A percentile compares a stretch with the other conserved stretches of the same genome.
Conservation (phyloP, 2,888 invertebrate species). For the Lysandra bellargus region DNA sequence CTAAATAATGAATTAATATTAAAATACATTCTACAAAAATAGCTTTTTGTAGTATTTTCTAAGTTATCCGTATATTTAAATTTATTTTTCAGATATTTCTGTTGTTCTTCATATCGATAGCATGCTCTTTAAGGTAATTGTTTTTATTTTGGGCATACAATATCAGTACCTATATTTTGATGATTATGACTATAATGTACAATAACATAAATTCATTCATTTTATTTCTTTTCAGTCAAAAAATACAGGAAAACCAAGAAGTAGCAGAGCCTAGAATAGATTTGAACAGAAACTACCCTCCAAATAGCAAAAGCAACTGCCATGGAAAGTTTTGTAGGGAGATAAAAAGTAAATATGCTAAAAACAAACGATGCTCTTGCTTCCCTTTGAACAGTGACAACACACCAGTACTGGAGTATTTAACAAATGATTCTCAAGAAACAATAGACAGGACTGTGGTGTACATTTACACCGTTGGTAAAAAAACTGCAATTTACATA, state of each 20-base stretch:
- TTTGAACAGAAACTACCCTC: neutral
- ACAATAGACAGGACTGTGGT: constrained; percentile 54
- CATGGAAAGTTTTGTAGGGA: neutral
- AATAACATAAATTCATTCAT: neutral
- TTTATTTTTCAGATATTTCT: constrained; percentile 32
- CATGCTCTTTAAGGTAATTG: neutral
- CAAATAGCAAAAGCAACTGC: neutral
- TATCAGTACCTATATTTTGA: neutral
- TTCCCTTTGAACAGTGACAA: constrained; percentile 39
- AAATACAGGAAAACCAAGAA: neutral
- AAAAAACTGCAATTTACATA: constrained; percentile 49
- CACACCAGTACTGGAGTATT: constrained; percentile 42
- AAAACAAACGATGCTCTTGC: constrained; percentile 47
- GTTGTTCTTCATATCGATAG: constrained; percentile 7
- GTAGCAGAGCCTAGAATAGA: neutral
- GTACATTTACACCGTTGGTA: constrained; percentile 51
- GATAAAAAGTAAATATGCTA: neutral
- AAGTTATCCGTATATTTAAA: constrained; percentile 21
- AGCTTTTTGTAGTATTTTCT: neutral
- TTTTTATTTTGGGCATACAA: neutral
- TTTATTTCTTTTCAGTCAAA: neutral
- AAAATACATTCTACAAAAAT: no score
- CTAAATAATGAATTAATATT: no score
- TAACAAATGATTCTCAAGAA: constrained; percentile 40
- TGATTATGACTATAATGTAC: no score